phyloP scores from a whole-genome alignment of 1,140 invertebrate species.

The Trigoniulus corallinus region DNA sequence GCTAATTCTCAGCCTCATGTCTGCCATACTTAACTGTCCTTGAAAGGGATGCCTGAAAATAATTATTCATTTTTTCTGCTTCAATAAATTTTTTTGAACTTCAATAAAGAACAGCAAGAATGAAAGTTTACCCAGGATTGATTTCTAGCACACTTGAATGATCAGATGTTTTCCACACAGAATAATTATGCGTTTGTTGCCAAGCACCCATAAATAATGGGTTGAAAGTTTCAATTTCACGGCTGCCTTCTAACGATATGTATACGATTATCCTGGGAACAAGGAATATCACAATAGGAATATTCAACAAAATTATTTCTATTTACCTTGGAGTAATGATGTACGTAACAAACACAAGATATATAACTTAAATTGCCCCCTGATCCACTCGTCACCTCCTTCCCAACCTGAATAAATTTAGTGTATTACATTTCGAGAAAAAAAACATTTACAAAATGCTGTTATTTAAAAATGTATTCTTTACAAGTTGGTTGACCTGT shows the following conservation, averaged over 20 bases:
- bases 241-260: constrained; percentile 50
- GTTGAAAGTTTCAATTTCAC: constrained; percentile 79
- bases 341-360: constrained; percentile 71
- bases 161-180: constrained; percentile 47
- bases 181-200: constrained; percentile 74
- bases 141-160: constrained; percentile 44
- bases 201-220: constrained; percentile 64
- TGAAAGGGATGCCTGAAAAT: constrained; percentile 61
- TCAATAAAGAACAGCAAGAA: neutral
- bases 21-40: constrained; percentile 76
- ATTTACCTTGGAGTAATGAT: constrained; percentile 50
- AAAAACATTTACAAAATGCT: too few species aligned
- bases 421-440: constrained; percentile 5
- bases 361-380: constrained; percentile 86
- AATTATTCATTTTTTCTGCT: too few species aligned
- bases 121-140: constrained; percentile 33
- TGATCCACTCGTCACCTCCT: constrained; percentile 87
- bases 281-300: constrained; percentile 3
- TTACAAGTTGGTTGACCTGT: constrained; percentile 30
- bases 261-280: too few species aligned
- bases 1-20: constrained; percentile 79
- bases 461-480: neutral
- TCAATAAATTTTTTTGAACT: neutral
- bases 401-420: constrained; percentile 45
- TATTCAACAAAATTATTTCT: neutral